Base-by-base conservation (phyloP, 2,113 vertebrate genomes). In the Nanger granti region DNA sequence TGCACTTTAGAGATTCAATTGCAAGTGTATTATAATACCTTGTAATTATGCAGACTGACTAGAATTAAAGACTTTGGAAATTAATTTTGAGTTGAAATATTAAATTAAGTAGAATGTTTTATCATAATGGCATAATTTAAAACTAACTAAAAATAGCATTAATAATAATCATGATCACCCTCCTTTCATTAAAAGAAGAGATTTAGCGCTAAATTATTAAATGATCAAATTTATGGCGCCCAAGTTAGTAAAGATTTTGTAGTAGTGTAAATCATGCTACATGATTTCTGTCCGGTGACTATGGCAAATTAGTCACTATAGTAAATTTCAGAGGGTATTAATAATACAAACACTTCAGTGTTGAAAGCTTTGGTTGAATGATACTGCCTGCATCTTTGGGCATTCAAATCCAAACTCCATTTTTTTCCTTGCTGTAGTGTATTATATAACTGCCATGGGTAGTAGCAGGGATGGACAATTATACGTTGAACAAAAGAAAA, bases 51-150 rank as follows among this genome's bases (percentile, higher is more conserved):
- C 94, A 98, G 96, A 73, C 92, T 92, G 95, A 92, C 94, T 97
- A 92, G 96, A 98, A 97, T 98, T 97, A 98, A 98, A 98, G 96
- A 96, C 93, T 96, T 97, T 97, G 97, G 95, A 97, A 97, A 98
- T 98, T 98, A 98, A 98, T 98, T 98, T 98, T 98, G 97, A 98
- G 96, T 98, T 98, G 97, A 98, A 98, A 98, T 98, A 97, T 97
- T 98, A 98, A 98, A 97, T 98, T 98, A 98, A 98, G 94, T 98
- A 96, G 97, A 98, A 98, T 97, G 87, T 97, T 98, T 98, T 98
- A 98, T 98, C 97, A 97, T 98, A 98, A 98, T 98, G 98, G 89
- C 92, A 97, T 98, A 98, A 98, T 98, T 98, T 98, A 98, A 98
- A 98, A 98, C 97, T 97, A 97, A 97, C 98, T 98, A 98, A 98